Conservation (phyloP, 2,113 vertebrate species). For the Tricholaema leucomelas region DNA sequence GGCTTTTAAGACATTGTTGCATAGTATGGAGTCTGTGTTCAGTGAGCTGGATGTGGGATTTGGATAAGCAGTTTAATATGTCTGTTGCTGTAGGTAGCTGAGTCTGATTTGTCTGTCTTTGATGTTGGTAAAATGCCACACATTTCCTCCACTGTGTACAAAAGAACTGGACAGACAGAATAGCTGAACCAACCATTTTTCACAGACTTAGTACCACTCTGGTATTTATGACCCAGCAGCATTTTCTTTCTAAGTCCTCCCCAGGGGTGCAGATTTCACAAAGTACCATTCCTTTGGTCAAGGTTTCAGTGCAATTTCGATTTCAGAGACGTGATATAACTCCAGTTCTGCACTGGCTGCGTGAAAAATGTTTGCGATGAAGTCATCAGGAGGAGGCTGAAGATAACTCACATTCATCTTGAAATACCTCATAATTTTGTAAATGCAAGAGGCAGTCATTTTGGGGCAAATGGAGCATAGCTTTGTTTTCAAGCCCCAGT, state of each 20-base stretch:
- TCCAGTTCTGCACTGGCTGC: not conserved
- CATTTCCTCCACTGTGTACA: not conserved
- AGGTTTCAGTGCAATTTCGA: not conserved
- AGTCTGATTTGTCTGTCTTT: not conserved
- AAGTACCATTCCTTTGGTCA: not conserved
- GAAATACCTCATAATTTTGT: not conserved
- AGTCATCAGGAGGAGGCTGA: not conserved
- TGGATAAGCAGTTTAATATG: not conserved
- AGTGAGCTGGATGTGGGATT: not conserved
- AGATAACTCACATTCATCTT: not conserved
- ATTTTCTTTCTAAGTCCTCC: not conserved
- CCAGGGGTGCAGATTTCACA: not conserved
- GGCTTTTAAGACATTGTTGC: not conserved
- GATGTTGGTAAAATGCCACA: not conserved
- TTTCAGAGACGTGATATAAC: not conserved
- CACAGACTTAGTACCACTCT: not conserved
- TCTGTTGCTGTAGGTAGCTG: not conserved
- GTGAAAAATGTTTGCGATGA: not conserved
- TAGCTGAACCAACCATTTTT: not conserved
- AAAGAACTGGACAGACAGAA: not conserved
- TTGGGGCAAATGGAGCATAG: not conserved
- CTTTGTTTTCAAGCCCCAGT: not conserved
- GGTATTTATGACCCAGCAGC: not conserved
- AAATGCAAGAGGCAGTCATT: not conserved
- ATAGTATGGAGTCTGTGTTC: not conserved